Percentiles rank a stretch among this genome's conserved stretches.
Evolutionary conservation across 2,113 vertebrate species (phyloP).

Genomic region (Megaceryle maxima): DNA sequence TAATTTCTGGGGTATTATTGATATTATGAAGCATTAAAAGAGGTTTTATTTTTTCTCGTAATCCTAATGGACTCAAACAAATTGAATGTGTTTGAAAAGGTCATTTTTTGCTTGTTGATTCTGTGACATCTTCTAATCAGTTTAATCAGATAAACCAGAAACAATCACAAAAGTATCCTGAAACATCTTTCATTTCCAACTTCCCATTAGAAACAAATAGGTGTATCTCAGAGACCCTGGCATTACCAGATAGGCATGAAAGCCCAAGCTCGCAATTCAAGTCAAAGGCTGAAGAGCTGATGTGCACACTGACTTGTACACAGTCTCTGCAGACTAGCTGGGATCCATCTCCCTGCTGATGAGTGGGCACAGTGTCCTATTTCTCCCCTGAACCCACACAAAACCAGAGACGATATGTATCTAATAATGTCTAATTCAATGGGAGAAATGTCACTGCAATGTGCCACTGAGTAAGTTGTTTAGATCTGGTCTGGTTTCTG

Average conservation of each 20-base stretch:
- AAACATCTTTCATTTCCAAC: neutral
- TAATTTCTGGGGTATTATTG: conserved; percentile 65
- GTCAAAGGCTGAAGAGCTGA: neutral
- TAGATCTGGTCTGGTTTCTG: neutral
- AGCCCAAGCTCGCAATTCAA: neutral
- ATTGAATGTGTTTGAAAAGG: conserved; percentile 63
- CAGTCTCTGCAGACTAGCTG: neutral
- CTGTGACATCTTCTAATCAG: conserved; percentile 7
- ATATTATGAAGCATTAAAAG: conserved; percentile 63
- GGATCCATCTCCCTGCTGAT: neutral
- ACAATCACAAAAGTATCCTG: neutral
- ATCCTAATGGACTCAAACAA: conserved; percentile 58
- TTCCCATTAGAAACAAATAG: neutral
- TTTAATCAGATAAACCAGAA: conserved; percentile 28
- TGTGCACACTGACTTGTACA: neutral
- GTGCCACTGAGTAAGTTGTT: neutral
- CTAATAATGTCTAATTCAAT: neutral
- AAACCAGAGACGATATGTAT: neutral
- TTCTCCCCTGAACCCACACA: neutral
- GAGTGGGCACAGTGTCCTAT: neutral
- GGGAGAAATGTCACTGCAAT: neutral
- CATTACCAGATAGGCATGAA: neutral
- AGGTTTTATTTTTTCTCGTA: conserved; percentile 72
- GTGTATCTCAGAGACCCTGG: neutral
- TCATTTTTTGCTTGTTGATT: conserved; percentile 39